Evolutionary conservation across 2,113 vertebrate species (phyloP).

Genomic region (Lutjanus erythropterus): DNA sequence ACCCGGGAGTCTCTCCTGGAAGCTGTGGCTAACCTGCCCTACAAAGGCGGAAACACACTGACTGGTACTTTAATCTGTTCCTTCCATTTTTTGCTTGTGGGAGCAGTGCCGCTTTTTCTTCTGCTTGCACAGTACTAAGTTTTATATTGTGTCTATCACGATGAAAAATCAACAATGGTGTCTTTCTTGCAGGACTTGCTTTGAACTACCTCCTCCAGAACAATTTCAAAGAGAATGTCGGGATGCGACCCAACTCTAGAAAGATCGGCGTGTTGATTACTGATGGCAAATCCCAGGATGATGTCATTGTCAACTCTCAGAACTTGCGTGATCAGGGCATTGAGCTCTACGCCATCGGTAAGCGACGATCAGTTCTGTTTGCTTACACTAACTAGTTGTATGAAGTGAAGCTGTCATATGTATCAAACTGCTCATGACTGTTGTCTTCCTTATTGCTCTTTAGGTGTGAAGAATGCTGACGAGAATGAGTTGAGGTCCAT

Average conservation of each 20-base stretch:
- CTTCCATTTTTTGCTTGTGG: background rate
- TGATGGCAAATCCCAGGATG: slow-evolving; percentile 98
- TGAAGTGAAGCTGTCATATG: background rate
- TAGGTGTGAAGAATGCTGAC: slow-evolving; percentile 99
- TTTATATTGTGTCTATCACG: background rate
- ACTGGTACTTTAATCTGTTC: slow-evolving; percentile 86
- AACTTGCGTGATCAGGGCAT: slow-evolving; percentile 89
- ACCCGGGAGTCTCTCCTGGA: slow-evolving; percentile 90
- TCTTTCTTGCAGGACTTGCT: slow-evolving; percentile 88
- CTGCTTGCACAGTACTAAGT: background rate
- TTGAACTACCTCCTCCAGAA: slow-evolving; percentile 95
- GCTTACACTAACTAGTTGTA: background rate
- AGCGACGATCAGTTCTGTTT: slow-evolving; percentile 40
- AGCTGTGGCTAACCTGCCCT: slow-evolving; percentile 93
- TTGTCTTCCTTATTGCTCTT: background rate
- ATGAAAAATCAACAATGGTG: background rate
- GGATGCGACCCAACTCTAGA: slow-evolving; percentile 91
- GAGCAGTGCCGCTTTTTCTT: accelerated
- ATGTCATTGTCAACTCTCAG: slow-evolving; percentile 89
- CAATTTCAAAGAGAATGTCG: slow-evolving; percentile 91
- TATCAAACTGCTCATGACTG: background rate
- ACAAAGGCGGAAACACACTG: slow-evolving; percentile 98
- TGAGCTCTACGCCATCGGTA: slow-evolving; percentile 96
- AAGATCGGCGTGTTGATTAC: slow-evolving; percentile 98
- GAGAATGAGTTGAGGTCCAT: slow-evolving; percentile 95